These are phyloP conservation scores for Helicolenus hilgendorfi DNA, from an alignment of 2,797 vertebrate genomes.

Conservation along the genomic window DNA sequence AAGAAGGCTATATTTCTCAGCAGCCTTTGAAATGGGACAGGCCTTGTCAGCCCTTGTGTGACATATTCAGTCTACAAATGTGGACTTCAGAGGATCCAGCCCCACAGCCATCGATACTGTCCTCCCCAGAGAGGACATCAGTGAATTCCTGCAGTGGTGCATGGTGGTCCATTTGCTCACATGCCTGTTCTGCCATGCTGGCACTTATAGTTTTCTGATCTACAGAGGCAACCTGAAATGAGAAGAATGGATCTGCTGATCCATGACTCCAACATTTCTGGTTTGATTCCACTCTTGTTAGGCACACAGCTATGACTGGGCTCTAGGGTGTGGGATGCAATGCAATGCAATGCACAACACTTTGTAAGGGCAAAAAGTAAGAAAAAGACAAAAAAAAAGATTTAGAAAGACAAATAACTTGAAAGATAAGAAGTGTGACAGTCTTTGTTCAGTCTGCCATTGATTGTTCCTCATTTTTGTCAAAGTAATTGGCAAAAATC, in stretches of 20 bases:
- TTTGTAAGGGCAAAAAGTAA: neutral
- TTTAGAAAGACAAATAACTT: neutral
- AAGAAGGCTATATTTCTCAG: neutral
- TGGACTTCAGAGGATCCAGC: conserved; percentile 11
- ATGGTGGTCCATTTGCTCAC: conserved; percentile 11
- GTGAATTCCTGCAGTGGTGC: neutral
- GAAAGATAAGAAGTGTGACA: neutral
- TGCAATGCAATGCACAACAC: neutral
- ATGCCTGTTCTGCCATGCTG: neutral
- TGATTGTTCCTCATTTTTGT: neutral
- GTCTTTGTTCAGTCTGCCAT: neutral
- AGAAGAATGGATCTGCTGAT: conserved; percentile 14
- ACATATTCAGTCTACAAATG: conserved; percentile 16
- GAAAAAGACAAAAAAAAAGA: neutral
- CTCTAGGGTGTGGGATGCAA: neutral
- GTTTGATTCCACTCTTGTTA: conserved; percentile 5
- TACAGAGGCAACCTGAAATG: conserved; percentile 17
- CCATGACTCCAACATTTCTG: neutral
- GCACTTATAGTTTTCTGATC: conserved; percentile 16
- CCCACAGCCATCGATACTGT: neutral
- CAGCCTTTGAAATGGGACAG: conserved; percentile 17
- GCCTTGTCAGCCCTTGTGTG: conserved; percentile 8
- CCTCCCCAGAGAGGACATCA: conserved; percentile 4
- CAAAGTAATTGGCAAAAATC: neutral
- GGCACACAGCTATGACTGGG: neutral